Evolutionary conservation across 2,888 invertebrate species (phyloP).

Genomic region (Amblyteles armatorius): DNA sequence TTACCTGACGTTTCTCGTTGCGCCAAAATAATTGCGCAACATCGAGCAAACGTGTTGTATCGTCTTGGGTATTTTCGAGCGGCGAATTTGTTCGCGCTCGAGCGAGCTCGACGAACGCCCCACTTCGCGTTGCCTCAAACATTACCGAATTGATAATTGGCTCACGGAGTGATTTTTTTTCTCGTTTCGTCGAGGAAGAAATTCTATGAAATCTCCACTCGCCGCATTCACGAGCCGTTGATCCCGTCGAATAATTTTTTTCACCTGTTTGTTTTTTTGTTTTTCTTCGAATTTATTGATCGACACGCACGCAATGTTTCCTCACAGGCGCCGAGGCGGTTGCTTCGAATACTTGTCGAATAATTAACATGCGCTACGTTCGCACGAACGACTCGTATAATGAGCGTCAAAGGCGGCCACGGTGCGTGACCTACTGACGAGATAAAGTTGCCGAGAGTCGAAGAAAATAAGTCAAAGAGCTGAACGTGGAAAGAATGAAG

Average conservation of each 20-base stretch:
- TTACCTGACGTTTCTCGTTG: background rate
- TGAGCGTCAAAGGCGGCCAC: conserved; percentile 11
- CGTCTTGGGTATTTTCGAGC: conserved; percentile 13
- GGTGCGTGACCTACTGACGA: conserved; percentile 28
- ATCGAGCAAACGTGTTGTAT: conserved; percentile 6
- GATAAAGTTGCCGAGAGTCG: conserved; percentile 10
- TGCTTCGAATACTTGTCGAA: conserved; percentile 5
- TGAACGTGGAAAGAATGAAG: background rate
- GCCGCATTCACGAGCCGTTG: background rate
- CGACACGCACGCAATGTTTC: background rate
- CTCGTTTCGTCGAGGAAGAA: background rate
- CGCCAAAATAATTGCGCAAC: conserved; percentile 26
- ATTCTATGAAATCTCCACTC: background rate
- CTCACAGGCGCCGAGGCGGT: background rate
- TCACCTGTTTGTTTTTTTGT: background rate
- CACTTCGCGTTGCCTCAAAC: background rate
- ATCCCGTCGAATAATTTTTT: conserved; percentile 39
- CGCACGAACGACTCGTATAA: background rate
- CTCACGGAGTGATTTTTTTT: background rate
- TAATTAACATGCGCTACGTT: conserved; percentile 21
- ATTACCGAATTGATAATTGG: conserved; percentile 17
- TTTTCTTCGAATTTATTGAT: conserved; percentile 5
- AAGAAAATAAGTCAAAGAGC: background rate
- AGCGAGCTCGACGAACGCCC: conserved; percentile 10
- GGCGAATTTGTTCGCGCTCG: conserved; percentile 17